A percentile compares a stretch with the other conserved stretches of the same genome.
Evolutionary conservation across 2,113 vertebrate species (phyloP).

Genomic region (Equus przewalskii): DNA sequence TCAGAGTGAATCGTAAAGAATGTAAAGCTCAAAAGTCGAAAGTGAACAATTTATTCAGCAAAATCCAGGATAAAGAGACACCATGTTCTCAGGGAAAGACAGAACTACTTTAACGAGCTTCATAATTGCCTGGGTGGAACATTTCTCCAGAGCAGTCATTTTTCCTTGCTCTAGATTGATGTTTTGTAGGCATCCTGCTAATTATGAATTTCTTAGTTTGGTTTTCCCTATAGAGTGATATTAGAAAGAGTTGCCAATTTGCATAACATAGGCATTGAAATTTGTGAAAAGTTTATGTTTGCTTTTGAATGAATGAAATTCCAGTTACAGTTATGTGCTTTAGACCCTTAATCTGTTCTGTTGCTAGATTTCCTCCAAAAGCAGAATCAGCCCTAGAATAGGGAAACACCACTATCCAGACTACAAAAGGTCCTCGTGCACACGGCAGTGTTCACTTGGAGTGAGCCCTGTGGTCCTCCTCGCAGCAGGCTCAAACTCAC

Average conservation of each 20-base stretch:
- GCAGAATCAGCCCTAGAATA: not conserved
- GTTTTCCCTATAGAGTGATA: not conserved
- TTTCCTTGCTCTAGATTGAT: not conserved
- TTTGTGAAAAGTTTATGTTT: not conserved
- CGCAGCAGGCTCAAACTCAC: not conserved
- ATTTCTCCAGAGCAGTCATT: not conserved
- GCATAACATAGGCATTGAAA: not conserved
- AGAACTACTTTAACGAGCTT: not conserved
- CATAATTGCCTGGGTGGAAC: not conserved
- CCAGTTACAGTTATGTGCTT: not conserved
- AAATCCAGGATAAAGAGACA: not conserved
- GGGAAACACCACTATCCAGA: not conserved
- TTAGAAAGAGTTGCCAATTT: not conserved
- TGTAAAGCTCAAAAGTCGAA: not conserved
- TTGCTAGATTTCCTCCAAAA: not conserved
- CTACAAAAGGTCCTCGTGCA: not conserved
- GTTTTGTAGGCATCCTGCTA: not conserved
- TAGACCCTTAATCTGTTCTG: not conserved
- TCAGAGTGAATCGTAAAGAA: not conserved
- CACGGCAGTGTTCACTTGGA: not conserved
- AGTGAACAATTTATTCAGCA: not conserved
- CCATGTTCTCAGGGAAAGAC: not conserved
- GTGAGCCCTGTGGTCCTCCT: not conserved
- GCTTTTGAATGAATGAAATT: not conserved
- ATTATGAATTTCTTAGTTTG: slow-evolving; percentile 35